Percentiles rank a stretch among this genome's conserved stretches.
Evolutionary conservation across 2,888 invertebrate species (phyloP).

Genomic region (Epinotia bilunana): DNA sequence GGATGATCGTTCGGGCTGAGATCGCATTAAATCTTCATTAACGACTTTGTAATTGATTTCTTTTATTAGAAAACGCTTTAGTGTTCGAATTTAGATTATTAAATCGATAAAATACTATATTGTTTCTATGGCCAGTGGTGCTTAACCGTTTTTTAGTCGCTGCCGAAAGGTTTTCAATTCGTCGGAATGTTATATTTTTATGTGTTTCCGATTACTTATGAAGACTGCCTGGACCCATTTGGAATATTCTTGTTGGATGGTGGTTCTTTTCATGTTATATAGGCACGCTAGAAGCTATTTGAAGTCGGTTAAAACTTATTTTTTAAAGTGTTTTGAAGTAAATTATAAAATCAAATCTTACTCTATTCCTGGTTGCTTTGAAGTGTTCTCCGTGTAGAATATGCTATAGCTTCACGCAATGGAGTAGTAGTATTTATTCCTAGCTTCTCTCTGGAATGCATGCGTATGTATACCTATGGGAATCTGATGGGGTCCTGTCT

Average conservation of each 20-base stretch:
- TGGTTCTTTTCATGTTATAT: too few relatives aligned
- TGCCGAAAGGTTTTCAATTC: not conserved
- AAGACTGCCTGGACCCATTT: too few relatives aligned
- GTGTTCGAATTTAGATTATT: constrained; percentile 1
- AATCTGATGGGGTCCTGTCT: too few relatives aligned
- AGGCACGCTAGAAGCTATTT: too few relatives aligned
- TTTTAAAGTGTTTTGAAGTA: too few relatives aligned
- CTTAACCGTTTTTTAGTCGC: not conserved
- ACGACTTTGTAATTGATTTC: constrained; percentile 26
- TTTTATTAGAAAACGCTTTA: constrained; percentile 23
- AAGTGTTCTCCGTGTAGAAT: not conserved
- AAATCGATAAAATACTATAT: not conserved
- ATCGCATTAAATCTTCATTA: constrained; percentile 39
- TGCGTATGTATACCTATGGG: too few relatives aligned
- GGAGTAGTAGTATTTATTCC: not conserved
- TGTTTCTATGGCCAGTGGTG: not conserved
- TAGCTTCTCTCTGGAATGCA: not conserved
- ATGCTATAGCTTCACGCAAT: not conserved
- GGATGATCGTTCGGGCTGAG: constrained; percentile 47
- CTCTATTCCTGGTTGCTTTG: not conserved
- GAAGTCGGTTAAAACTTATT: too few relatives aligned
- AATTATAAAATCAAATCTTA: not conserved
- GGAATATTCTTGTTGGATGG: too few relatives aligned
- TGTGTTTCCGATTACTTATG: too few relatives aligned
- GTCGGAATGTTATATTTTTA: too few relatives aligned